Percentiles rank a stretch among this genome's conserved stretches.
Evolutionary conservation across 2,113 vertebrate species (phyloP).

Genomic region (Notechis scutatus): DNA sequence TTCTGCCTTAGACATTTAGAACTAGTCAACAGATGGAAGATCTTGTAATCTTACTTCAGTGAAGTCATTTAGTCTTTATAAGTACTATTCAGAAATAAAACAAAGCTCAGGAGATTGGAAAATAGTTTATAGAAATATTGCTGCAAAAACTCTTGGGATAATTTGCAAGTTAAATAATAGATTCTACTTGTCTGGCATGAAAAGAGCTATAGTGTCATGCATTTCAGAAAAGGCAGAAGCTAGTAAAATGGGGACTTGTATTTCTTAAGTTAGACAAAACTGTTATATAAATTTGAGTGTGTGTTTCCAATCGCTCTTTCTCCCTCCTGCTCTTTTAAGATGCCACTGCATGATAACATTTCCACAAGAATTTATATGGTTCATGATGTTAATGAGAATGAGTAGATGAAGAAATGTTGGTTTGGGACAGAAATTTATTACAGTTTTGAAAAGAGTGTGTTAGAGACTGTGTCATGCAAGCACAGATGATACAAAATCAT

Average conservation of each 20-base stretch:
- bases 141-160: not conserved
- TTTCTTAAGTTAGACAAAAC: not conserved
- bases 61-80: not conserved
- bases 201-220: not conserved
- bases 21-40: not conserved
- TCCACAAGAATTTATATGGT: not conserved
- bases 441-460: not conserved
- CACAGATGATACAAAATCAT: not conserved
- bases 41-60: not conserved
- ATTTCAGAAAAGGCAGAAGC: not conserved
- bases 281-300: not conserved
- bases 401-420: not conserved
- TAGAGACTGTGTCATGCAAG: not conserved
- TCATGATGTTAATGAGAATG: not conserved
- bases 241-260: not conserved
- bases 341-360: not conserved
- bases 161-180: not conserved
- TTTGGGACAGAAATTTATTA: not conserved
- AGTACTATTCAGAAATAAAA: not conserved
- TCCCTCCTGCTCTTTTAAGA: not conserved
- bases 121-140: not conserved
- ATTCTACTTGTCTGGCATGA: not conserved
- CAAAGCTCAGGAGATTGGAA: not conserved
- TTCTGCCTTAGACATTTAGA: not conserved
- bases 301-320: not conserved